A percentile compares a stretch with the other conserved stretches of the same genome.
These are phyloP conservation scores for Malaclemys terrapin DNA, from an alignment of 2,113 vertebrate species.

Conservation along the genomic window DNA sequence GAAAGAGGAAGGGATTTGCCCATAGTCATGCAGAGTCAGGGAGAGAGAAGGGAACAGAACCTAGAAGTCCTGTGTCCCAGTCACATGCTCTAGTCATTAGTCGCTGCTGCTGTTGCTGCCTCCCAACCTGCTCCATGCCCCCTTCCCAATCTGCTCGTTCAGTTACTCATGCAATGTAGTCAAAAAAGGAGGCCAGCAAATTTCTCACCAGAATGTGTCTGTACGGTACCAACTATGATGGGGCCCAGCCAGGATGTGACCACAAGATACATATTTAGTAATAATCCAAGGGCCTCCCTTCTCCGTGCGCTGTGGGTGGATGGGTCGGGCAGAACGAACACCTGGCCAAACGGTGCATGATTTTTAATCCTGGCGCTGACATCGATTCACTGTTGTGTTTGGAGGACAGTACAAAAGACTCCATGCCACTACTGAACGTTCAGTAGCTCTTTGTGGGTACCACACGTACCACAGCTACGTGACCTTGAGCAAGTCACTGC, in stretches of 20 bases:
- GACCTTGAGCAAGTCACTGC: background rate
- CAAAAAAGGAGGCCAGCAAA: background rate
- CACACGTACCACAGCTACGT: background rate
- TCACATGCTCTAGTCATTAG: fast-evolving
- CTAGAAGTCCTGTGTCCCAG: background rate
- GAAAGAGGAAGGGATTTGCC: background rate
- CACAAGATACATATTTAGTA: background rate
- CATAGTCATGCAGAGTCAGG: fast-evolving
- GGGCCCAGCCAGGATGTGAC: too few relatives aligned
- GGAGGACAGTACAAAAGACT: background rate
- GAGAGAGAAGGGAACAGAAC: background rate
- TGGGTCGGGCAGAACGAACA: background rate
- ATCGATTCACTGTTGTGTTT: background rate
- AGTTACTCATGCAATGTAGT: fast-evolving
- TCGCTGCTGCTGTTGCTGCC: background rate
- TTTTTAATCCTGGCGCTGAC: background rate
- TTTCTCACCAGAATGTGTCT: fast-evolving
- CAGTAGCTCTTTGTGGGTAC: background rate
- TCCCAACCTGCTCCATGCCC: fast-evolving
- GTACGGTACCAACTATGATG: background rate
- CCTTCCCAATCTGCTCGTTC: fast-evolving
- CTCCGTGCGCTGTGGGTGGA: background rate
- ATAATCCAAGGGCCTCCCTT: background rate
- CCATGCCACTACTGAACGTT: background rate
- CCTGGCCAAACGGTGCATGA: background rate